Conservation (phyloP, 2,888 invertebrate genomes). For the Agrilus biguttatus region DNA sequence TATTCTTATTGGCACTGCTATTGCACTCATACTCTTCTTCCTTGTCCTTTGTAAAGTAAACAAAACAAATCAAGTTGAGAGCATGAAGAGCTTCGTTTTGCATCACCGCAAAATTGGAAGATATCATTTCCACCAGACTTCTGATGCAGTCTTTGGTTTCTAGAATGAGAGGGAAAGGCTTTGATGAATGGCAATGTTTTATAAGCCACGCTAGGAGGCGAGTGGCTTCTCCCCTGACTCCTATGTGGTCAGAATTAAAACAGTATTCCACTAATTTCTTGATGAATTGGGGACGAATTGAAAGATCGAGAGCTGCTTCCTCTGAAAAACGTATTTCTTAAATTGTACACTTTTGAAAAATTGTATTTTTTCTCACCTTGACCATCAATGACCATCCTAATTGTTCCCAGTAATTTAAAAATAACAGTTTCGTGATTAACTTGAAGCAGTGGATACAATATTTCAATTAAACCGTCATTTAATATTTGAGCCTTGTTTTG, state of each 20-base stretch:
- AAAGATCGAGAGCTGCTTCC: conserved; percentile 52
- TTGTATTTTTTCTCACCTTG: conserved; percentile 41
- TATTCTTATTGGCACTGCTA: background rate
- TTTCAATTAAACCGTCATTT: conserved; percentile 56
- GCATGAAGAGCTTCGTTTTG: conserved; percentile 69
- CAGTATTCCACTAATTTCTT: conserved; percentile 61
- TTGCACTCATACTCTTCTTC: conserved; percentile 2
- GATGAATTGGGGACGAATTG: conserved; percentile 46
- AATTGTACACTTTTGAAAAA: too few relatives aligned
- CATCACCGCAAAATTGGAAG: conserved; percentile 75
- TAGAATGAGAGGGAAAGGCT: conserved; percentile 25
- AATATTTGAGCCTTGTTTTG: conserved; percentile 63
- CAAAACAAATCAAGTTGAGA: conserved; percentile 44
- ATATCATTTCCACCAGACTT: conserved; percentile 67
- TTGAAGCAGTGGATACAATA: conserved; percentile 51
- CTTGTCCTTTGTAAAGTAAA: conserved; percentile 16
- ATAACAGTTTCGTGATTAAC: conserved; percentile 61
- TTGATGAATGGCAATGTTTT: conserved; percentile 45
- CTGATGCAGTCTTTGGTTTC: conserved; percentile 54
- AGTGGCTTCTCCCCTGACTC: conserved; percentile 71
- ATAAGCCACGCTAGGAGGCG: conserved; percentile 66
- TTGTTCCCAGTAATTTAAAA: conserved; percentile 72
- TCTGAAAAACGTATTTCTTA: conserved; percentile 33
- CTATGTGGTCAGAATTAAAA: conserved; percentile 61
- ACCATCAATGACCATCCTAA: conserved; percentile 76